Conservation (phyloP, 2,113 vertebrate species). For the Vicugna pacos region DNA sequence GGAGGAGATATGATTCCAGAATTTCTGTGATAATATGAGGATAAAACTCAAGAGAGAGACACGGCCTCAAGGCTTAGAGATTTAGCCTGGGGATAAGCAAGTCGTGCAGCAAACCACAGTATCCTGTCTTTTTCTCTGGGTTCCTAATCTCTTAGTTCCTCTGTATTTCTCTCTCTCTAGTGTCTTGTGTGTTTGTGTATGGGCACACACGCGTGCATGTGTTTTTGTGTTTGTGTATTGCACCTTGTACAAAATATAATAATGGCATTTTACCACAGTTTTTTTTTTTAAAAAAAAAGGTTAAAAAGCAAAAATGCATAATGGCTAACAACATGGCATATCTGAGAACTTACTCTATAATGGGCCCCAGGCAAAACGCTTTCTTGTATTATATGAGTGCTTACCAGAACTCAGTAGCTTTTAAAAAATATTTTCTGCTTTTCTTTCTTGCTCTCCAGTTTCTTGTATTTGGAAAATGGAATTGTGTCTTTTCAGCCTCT, state of each 20-base stretch:
- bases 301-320: neutral
- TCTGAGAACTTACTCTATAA: slow-evolving; percentile 27
- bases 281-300: neutral
- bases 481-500: neutral
- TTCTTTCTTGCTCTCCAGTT: neutral
- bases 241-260: neutral
- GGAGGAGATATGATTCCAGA: neutral
- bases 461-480: neutral
- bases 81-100: neutral
- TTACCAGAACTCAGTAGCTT: neutral
- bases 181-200: neutral
- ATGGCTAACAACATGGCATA: neutral
- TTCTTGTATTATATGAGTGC: neutral
- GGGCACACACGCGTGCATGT: accelerated
- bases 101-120: accelerated
- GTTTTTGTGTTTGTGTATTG: neutral
- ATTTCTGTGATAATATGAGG: neutral
- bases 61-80: neutral
- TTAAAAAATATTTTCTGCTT: neutral
- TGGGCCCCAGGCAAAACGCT: neutral
- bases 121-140: neutral
- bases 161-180: neutral
- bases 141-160: neutral
- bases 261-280: neutral
- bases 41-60: neutral